Evolutionary conservation across 1,140 invertebrate species (phyloP), one percentile per base, ranked within the genome.

Genomic region (Leucophenga varia): DNA sequence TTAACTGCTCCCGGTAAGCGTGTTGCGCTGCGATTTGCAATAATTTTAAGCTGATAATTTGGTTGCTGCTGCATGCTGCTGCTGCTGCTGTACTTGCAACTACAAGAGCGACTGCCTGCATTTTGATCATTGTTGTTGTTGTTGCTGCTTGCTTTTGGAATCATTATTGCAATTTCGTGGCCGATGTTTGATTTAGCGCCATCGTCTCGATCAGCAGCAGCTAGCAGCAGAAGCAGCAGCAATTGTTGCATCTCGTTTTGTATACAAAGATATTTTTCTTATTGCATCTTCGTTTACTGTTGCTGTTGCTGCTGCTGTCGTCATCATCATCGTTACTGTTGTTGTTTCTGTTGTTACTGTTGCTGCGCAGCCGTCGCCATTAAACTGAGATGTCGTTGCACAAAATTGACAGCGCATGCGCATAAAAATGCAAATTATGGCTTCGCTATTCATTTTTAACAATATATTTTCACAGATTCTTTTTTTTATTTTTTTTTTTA

Each of bases 91-190:
- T n/a, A 30, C 43, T 35, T 20, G n/a, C n/a, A n/a, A n/a, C n/a
- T n/a, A n/a, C n/a, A n/a, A n/a, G n/a, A n/a, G n/a, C n/a, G n/a
- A n/a, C n/a, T n/a, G n/a, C n/a, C n/a, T n/a, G n/a, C n/a, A n/a
- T n/a, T n/a, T n/a, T n/a, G n/a, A n/a, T n/a, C n/a, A n/a, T n/a
- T n/a, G n/a, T n/a, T n/a, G n/a, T n/a, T n/a, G n/a, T n/a, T n/a
- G n/a, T n/a, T n/a, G n/a, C n/a, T n/a, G n/a, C 47, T 22, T 31
- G 20, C 31, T 28, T 31, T 43, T 57, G 57, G 57, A 57, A 55
- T 65, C 61, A 61, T 65, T 65, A 65, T 64, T 61, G 61, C 57
- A 58, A 64, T 65, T 65, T 64, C 57, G 61, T 65, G 61, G 53
- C 54, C 55, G 45, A 52, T 54, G 61, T 55, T 64, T 64, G 61